Evolutionary conservation across 2,113 vertebrate genomes (phyloP), one percentile per base, ranked within the genome.

Genomic region (Cacatua alba): DNA sequence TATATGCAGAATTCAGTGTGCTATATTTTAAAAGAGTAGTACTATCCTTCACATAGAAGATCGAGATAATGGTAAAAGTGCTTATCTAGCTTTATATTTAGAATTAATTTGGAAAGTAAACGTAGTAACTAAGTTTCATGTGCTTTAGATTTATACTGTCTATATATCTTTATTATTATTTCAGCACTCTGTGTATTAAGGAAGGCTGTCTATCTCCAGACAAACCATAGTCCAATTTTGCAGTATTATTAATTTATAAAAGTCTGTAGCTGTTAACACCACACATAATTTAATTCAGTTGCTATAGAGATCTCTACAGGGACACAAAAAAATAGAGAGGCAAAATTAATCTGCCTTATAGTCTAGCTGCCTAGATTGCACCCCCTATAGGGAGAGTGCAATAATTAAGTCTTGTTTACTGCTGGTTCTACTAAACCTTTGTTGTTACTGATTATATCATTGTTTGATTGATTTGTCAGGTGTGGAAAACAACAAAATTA

Each of bases 351-450:
- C 95, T 95, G 59, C 64, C 37, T 96, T 94, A 81, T 39, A 81
- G 68, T 95, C 90, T 84, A 94, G 83, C 62, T 97, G 96, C 91
- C 91, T 94, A 93, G 86, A 97, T 93, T 95, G 97, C 68, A 97
- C 95, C 92, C 51, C 84, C 86, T 97, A 86, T 44, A 91, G 88
- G 59, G 94, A 94, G 59, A 98, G 82, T 20, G 17, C 41, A 97
- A 84, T 97, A 97, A 98, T 98, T 98, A 98, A 97, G 71, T 89
- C 88, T 92, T 96, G 78, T 97, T 98, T 97, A 94, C 71, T 26
- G 53, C 93, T 51, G 60, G 60, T 96, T 93, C 76, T 85, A 93
- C 96, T 92, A 96, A 96, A 86, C 23, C 48, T 97, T 95, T 96
- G 35, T 78, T 97, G 91, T 91, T 81, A 84, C 60, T 89, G 92